phyloP scores from a whole-genome alignment of 2,888 invertebrate species.

The Zhuqinia jingwanae region DNA sequence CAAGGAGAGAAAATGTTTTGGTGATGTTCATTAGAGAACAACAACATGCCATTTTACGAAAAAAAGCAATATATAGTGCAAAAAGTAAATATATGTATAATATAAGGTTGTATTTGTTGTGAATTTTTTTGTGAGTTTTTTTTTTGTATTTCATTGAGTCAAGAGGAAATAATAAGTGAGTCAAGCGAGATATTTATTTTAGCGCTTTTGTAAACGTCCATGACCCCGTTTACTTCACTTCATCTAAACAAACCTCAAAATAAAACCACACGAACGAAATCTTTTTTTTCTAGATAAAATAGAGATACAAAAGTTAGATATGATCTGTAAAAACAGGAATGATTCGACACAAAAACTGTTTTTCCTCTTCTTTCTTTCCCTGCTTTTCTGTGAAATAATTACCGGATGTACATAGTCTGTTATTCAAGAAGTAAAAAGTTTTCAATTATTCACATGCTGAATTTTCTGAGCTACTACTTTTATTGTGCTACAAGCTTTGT shows the following conservation, averaged over 20 bases:
- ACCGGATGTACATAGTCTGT: too few relatives aligned
- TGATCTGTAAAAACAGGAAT: background rate
- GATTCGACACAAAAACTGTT: background rate
- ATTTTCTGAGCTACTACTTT: too few relatives aligned
- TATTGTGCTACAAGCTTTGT: too few relatives aligned
- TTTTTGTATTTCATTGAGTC: background rate
- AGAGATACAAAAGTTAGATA: background rate
- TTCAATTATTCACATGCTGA: too few relatives aligned
- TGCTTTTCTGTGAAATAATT: background rate
- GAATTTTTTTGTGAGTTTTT: background rate
- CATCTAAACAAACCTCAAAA: constrained; percentile 56
- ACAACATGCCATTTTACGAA: background rate
- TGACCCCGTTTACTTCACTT: constrained; percentile 57
- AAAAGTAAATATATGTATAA: too few relatives aligned
- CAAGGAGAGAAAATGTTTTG: background rate
- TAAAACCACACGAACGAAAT: constrained; percentile 11
- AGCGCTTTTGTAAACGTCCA: background rate
- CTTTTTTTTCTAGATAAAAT: background rate
- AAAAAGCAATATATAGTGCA: background rate
- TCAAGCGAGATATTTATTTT: background rate
- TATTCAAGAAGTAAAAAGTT: too few relatives aligned
- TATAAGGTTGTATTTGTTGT: background rate
- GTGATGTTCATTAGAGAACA: constrained; percentile 32
- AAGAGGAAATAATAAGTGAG: background rate
- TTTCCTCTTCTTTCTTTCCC: too few relatives aligned